Evolutionary conservation across 2,797 vertebrate species (phyloP), one percentile per base, ranked within the genome.

Genomic region (Sphenopsis melanotis): DNA sequence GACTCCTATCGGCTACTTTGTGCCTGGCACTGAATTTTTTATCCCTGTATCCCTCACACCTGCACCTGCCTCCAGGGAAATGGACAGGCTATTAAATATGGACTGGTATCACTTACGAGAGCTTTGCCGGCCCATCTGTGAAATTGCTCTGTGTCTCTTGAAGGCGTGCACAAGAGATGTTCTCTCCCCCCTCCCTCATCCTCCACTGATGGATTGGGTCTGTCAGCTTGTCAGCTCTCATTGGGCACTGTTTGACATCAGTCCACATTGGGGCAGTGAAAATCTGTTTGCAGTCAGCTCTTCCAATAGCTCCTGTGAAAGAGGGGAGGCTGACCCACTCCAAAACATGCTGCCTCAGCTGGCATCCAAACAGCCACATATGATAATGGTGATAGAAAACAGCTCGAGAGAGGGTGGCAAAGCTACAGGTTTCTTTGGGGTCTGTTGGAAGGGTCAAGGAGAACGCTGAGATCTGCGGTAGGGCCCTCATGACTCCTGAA

Each of bases 201-300:
- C 72, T 95, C 66, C 59, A 50, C 13, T 97, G 98, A 98, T 20
- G 7, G 94, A 97, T 97, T 39, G 47, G 90, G 96, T 95, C 95
- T 97, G 98, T 98, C 97, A 97, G 97, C 96, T 97, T 98, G 98
- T 97, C 98, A 98, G 88, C 76, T 97, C 82, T 96, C 96, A 97
- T 97, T 97, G 98, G 97, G 95, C 95, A 94, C 94, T 95, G 85
- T 94, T 97, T 97, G 97, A 97, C 80, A 76, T 94, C 93, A 97
- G 97, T 95, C 96, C 94, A 96, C 93, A 97, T 2, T 10, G 44
- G 94, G 94, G 94, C 97, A 97, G 92, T 94, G 90, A 97, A 97
- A 97, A 98, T 98, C 97, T 98, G 98, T 97, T 97, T 97, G 97
- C 96, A 97, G 96, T 97, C 97, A 97, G 95, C 91, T 97, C 95